Conservation (phyloP, 1,140 invertebrate species). For the Apis laboriosa region DNA sequence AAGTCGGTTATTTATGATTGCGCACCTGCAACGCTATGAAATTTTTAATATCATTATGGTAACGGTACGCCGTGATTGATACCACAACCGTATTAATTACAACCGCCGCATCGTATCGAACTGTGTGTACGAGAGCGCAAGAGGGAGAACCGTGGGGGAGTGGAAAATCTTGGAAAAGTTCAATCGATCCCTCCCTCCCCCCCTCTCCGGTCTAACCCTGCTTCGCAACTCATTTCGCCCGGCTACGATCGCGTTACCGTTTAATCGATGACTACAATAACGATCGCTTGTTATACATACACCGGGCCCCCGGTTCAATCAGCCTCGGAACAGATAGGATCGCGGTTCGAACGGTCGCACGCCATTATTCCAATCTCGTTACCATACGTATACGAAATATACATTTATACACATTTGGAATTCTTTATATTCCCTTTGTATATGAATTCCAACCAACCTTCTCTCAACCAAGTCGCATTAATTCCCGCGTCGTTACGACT, state of each 20-base stretch:
- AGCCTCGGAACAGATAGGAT: slow-evolving; percentile 22
- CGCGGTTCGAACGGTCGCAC: slow-evolving; percentile 7
- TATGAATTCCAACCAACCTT: not conserved
- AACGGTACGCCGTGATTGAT: slow-evolving; percentile 34
- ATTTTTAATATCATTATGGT: slow-evolving; percentile 17
- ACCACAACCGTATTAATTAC: slow-evolving; percentile 31
- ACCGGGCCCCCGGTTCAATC: slow-evolving; percentile 4
- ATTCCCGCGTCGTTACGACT: too few species aligned
- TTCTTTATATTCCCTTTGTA: too few species aligned
- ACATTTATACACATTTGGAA: too few species aligned
- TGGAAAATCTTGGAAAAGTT: slow-evolving; percentile 27
- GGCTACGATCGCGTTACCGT: slow-evolving; percentile 9
- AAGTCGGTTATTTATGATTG: slow-evolving; percentile 36
- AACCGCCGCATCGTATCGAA: not conserved
- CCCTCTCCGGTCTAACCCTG: not conserved
- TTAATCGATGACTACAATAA: slow-evolving; percentile 22
- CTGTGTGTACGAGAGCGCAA: not conserved
- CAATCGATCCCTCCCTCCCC: not conserved
- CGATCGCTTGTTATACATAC: slow-evolving; percentile 16
- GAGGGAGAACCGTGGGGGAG: accelerated
- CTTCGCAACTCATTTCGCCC: not conserved
- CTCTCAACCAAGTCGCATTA: not conserved
- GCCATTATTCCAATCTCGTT: slow-evolving; percentile 20
- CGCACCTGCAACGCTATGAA: slow-evolving; percentile 7
- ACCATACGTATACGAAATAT: not conserved